Conservation (phyloP, 1,140 invertebrate species). For the Caerostris extrusa region DNA sequence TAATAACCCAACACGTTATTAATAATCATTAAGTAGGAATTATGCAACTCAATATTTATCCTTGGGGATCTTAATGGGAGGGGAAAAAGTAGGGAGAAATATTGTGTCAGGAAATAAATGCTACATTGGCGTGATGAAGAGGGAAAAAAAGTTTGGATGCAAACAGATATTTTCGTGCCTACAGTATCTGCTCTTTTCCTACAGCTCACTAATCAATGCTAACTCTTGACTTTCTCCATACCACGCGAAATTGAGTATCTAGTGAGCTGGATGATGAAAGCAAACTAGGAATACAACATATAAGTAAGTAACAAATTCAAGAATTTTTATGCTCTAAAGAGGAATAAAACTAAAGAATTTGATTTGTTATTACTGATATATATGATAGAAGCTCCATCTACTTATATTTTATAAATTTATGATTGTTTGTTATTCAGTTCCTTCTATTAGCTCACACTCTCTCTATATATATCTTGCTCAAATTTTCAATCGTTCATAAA, state of each 20-base stretch:
- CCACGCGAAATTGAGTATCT: neutral
- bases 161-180: neutral
- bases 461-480: too few relatives aligned
- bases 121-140: neutral
- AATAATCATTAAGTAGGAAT: neutral
- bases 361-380: too few relatives aligned
- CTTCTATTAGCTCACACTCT: too few relatives aligned
- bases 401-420: too few relatives aligned
- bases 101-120: neutral
- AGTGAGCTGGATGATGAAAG: neutral
- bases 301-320: too few relatives aligned
- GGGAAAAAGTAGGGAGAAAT: neutral
- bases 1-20: slow-evolving; percentile 8
- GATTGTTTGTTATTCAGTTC: too few relatives aligned
- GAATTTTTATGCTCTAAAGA: too few relatives aligned
- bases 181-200: neutral
- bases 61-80: neutral
- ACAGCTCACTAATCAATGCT: neutral
- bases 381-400: too few relatives aligned
- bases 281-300: too few relatives aligned
- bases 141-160: neutral
- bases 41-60: neutral
- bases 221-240: neutral
- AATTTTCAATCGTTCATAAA: too few relatives aligned
- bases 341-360: too few relatives aligned